Evolutionary conservation across 2,797 vertebrate species (phyloP).

Genomic region (Melanotaenia maccullochi): DNA sequence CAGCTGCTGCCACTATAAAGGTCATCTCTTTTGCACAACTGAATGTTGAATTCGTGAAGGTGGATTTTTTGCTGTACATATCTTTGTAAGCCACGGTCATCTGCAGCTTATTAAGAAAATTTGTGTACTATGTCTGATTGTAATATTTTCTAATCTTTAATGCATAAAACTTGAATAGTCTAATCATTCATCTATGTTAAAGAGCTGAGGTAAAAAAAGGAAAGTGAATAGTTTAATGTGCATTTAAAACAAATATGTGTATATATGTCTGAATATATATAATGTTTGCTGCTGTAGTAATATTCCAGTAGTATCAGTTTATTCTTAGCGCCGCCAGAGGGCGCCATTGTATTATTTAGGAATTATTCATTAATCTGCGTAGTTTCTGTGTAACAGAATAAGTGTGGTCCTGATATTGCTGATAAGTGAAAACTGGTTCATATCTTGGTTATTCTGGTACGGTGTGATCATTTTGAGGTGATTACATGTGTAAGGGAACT

Average conservation of each 20-base stretch:
- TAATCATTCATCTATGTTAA: conserved; percentile 1
- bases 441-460: conserved; percentile 14
- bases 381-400: not conserved
- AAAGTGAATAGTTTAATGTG: too few species aligned
- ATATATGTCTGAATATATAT: conserved; percentile 18
- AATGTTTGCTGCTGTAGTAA: conserved; percentile 15
- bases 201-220: not conserved
- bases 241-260: too few species aligned
- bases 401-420: not conserved
- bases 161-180: conserved; percentile 21
- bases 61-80: conserved; percentile 33
- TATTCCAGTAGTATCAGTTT: not conserved
- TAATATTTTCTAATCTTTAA: conserved; percentile 9
- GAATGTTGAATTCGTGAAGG: conserved; percentile 22
- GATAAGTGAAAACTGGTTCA: conserved; percentile 10
- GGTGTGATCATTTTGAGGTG: not conserved
- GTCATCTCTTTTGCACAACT: conserved; percentile 37
- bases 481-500: conserved; percentile 1
- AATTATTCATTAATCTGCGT: conserved; percentile 27
- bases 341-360: conserved; percentile 58
- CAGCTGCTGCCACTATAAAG: conserved; percentile 25
- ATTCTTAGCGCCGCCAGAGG: conserved; percentile 52
- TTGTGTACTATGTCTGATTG: conserved; percentile 18
- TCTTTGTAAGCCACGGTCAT: not conserved
- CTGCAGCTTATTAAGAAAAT: conserved; percentile 1